Conservation (phyloP, 2,888 invertebrate species). For the Patella pellucida region DNA sequence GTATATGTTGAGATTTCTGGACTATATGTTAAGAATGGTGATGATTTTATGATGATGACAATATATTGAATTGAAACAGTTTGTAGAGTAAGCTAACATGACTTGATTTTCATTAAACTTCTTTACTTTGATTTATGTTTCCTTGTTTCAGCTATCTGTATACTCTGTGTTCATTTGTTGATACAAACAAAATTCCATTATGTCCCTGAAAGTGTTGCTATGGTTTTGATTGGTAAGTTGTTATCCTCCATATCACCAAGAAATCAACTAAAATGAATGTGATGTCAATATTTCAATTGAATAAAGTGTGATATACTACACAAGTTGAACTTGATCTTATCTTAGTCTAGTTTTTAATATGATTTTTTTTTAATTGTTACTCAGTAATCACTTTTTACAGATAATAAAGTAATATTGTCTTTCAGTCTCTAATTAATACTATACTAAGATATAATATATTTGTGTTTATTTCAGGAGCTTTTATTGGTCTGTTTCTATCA, state of each 20-base stretch:
- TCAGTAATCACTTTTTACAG: too few species aligned
- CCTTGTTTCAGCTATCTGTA: conserved; percentile 82
- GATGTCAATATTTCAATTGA: background rate
- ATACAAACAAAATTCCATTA: conserved; percentile 96
- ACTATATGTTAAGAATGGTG: too few species aligned
- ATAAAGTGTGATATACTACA: too few species aligned
- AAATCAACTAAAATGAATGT: background rate
- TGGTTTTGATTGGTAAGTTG: conserved; percentile 83
- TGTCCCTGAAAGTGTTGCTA: conserved; percentile 96
- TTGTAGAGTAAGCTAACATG: background rate
- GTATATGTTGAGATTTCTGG: too few species aligned
- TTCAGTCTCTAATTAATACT: too few species aligned
- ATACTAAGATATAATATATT: too few species aligned
- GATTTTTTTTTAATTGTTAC: too few species aligned
- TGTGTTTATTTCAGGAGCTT: conserved; percentile 77
- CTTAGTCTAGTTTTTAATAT: too few species aligned
- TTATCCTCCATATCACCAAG: background rate
- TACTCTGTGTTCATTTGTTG: conserved; percentile 93
- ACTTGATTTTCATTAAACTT: background rate
- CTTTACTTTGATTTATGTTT: background rate
- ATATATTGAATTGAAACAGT: background rate
- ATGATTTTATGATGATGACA: background rate
- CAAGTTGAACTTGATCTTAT: too few species aligned
- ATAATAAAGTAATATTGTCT: too few species aligned
- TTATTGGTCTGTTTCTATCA: conserved; percentile 92